phyloP scores from a whole-genome alignment of 2,888 invertebrate genomes.

The Drosophila picticornis region DNA sequence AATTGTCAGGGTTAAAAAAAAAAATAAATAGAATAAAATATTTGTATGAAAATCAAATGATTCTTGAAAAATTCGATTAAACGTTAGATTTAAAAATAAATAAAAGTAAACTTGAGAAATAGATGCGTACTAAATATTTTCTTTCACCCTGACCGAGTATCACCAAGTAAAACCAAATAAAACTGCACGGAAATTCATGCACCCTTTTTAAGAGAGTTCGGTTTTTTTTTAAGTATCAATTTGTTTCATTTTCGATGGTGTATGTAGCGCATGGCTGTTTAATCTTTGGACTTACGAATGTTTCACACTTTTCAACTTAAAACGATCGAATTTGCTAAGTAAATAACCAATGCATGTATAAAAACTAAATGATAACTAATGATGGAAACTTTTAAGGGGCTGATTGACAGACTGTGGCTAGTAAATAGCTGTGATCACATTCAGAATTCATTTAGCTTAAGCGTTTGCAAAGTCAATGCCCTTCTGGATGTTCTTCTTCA shows the following conservation, averaged over 20 bases:
- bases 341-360: constrained; percentile 44
- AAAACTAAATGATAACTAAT: constrained; percentile 47
- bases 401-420: constrained; percentile 40
- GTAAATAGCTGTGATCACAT: constrained; percentile 25
- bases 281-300: constrained; percentile 59
- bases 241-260: constrained; percentile 40
- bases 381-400: constrained; percentile 44
- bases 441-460: constrained; percentile 83
- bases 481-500: constrained; percentile 96
- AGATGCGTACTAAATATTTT: not conserved
- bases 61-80: not conserved
- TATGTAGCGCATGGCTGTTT: constrained; percentile 35
- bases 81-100: not conserved
- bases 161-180: not conserved
- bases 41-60: not conserved
- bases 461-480: constrained; percentile 95
- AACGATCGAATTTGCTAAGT: constrained; percentile 57
- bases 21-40: not conserved
- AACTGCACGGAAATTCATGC: not conserved
- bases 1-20: not conserved
- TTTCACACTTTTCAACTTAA: constrained; percentile 62
- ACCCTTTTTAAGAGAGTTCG: not conserved
- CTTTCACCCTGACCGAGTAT: not conserved
- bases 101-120: not conserved
- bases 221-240: constrained; percentile 36